Percentiles rank a stretch among this genome's conserved stretches.
phyloP scores from a whole-genome alignment of 2,888 invertebrate genomes.

The Mythimna ferrago region DNA sequence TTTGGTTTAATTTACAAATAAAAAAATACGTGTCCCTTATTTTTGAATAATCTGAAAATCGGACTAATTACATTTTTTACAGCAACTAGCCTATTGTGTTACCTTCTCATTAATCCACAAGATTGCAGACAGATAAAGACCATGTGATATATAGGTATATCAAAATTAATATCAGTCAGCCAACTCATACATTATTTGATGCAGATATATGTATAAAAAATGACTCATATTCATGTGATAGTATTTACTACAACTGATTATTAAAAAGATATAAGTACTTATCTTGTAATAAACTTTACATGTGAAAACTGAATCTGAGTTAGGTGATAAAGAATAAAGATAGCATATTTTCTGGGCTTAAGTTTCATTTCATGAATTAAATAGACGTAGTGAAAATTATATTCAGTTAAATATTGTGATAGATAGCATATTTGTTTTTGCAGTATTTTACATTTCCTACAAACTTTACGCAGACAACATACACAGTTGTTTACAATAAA shows the following conservation, averaged over 20 bases:
- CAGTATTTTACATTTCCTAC: too few species aligned
- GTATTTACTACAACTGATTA: conserved; percentile 5
- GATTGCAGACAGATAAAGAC: neutral
- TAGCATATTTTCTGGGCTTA: neutral
- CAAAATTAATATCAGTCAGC: neutral
- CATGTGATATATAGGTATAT: neutral
- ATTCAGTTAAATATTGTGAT: neutral
- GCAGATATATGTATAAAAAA: neutral
- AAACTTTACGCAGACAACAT: neutral
- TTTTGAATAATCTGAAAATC: too few species aligned
- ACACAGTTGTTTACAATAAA: neutral
- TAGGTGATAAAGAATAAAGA: neutral
- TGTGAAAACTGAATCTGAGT: neutral
- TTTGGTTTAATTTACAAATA: too few species aligned
- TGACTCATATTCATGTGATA: conserved; percentile 9
- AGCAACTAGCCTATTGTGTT: too few species aligned
- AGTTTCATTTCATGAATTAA: conserved; percentile 2
- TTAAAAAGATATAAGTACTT: conserved; percentile 3
- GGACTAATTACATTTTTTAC: too few species aligned
- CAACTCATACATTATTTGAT: neutral
- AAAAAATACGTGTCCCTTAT: too few species aligned
- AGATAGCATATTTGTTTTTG: neutral
- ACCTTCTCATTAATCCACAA: neutral
- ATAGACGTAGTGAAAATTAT: neutral
- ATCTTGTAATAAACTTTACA: conserved; percentile 19